Base-by-base conservation (phyloP, 35 echinoderm and acorn worm species). In the Apostichopus californicus region DNA sequence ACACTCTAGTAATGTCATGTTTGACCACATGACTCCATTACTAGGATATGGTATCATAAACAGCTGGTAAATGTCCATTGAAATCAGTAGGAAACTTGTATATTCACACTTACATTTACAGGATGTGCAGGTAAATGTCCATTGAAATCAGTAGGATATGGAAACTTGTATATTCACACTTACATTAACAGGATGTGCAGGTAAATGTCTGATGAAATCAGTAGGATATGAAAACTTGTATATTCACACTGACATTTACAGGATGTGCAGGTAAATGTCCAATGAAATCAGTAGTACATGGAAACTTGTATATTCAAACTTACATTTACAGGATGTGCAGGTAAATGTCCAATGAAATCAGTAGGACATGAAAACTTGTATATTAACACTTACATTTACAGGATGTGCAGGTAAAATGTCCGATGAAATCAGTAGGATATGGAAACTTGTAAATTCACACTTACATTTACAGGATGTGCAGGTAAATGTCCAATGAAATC, bases 171-270 rank as follows among this genome's bases (percentile, higher is more conserved):
- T 25, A 25, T 25, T 25, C 0, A 87, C 22, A 93, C 95, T 94
- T 80, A 97, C 96, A 78, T 91, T 97, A 10, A 97, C 96, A 17
- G 96, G 96, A 90, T 90, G 77, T 0, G 91, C 96, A 83, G 96
- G 24, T 25, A 94, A 57, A 59, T 89, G 66, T 5, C 91, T 91
- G 17, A 94, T 22, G 28, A 94, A 97, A 3, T 73, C 72, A 18
- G 96, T 80, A 25, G 86, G 9, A 72, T 94, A 97, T 24, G 96
- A 93, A 23, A 34, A 34, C 28, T 34, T 34, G 28, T 60, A 60
- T 9, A 60, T 73, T 3, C 54, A 89, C 26, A 91, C 96, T 94
- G 83, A 97, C 96, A 79, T 91, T 97, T 14, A 97, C 93, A 20
- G 96, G 96, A 90, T 93, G 79, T 1, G 91, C 96, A 86, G 96